Conservation (phyloP, 2,113 vertebrate species). For the Dromaius novaehollandiae region DNA sequence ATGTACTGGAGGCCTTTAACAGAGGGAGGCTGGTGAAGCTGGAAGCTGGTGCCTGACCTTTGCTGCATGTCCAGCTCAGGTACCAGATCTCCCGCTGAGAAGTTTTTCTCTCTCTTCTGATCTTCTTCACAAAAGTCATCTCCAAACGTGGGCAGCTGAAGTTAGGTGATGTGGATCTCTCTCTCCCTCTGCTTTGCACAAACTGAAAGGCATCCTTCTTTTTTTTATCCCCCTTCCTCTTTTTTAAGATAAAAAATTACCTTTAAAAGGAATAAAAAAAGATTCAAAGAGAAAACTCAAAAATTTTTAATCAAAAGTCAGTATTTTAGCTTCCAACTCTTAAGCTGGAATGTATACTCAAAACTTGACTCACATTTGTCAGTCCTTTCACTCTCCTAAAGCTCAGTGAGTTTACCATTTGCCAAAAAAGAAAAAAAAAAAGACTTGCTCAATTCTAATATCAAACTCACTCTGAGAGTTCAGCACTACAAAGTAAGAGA, state of each 20-base stretch:
- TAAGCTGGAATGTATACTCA: neutral
- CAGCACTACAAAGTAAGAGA: neutral
- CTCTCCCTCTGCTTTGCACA: neutral
- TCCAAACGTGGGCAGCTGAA: neutral
- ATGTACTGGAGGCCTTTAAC: neutral
- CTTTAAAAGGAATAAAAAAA: neutral
- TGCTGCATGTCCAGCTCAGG: neutral
- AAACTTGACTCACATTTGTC: neutral
- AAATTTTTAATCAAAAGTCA: neutral
- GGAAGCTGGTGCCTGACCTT: neutral
- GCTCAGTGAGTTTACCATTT: neutral
- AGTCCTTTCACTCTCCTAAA: neutral
- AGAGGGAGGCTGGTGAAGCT: neutral
- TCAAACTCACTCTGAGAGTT: neutral
- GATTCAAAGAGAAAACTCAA: neutral
- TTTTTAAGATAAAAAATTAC: neutral
- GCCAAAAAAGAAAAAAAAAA: neutral
- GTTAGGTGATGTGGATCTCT: neutral
- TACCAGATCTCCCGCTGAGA: rapidly evolving
- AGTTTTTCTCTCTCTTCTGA: neutral
- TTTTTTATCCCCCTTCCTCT: neutral
- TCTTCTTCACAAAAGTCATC: neutral
- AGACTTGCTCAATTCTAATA: neutral
- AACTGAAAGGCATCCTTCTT: neutral
- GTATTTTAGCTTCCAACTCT: neutral